Conservation (phyloP, 2,888 invertebrate genomes). For the Stenoptilia bipunctidactyla region DNA sequence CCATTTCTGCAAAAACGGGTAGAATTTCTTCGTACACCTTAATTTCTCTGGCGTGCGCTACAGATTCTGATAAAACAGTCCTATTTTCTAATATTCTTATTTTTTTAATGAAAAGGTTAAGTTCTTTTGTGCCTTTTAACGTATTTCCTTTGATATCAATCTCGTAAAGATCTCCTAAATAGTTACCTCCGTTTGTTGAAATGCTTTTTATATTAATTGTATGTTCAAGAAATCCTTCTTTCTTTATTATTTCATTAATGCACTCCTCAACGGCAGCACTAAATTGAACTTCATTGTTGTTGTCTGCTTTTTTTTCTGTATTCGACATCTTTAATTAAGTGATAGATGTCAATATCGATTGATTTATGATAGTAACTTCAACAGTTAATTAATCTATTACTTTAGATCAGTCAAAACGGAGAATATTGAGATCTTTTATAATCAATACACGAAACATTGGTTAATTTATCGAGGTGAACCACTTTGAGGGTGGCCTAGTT, state of each 20-base stretch:
- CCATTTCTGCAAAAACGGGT: conserved; percentile 25
- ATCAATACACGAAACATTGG: too few species aligned
- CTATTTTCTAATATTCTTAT: conserved; percentile 17
- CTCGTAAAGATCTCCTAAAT: conserved; percentile 20
- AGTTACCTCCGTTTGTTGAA: conserved; percentile 5
- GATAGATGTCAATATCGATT: too few species aligned
- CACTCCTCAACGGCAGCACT: too few species aligned
- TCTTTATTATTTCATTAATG: conserved; percentile 10
- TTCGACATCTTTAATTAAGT: too few species aligned
- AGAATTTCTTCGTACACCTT: conserved; percentile 31
- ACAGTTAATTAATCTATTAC: too few species aligned
- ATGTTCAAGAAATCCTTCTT: conserved; percentile 8
- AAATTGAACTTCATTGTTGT: too few species aligned
- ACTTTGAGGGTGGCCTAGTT: too few species aligned
- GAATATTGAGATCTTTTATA: too few species aligned
- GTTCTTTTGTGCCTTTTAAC: conserved; percentile 28
- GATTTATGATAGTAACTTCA: too few species aligned
- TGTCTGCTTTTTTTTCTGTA: too few species aligned
- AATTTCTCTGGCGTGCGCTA: conserved; percentile 25
- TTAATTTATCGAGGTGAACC: too few species aligned
- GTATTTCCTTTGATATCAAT: conserved; percentile 21
- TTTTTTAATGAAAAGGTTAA: conserved; percentile 21
- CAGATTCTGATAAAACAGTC: conserved; percentile 17
- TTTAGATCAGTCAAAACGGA: too few species aligned
- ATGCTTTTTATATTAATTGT: background rate